Percentiles rank a stretch among this genome's conserved stretches.
phyloP scores from a whole-genome alignment of 2,113 vertebrate species.

The Anarrhichthys ocellatus region DNA sequence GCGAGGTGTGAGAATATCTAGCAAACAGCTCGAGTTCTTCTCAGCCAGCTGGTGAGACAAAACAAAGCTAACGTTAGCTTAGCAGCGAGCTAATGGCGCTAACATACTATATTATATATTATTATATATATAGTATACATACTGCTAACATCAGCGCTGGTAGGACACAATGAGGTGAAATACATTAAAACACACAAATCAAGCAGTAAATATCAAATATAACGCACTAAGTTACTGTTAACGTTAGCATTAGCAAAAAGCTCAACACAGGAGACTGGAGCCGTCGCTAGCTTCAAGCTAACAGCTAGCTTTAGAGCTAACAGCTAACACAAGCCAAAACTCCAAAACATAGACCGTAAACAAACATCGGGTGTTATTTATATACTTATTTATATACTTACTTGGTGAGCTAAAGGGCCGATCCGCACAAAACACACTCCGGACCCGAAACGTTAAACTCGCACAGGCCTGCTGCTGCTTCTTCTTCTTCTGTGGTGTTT shows the following conservation, averaged over 20 bases:
- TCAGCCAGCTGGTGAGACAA: conserved; percentile 51
- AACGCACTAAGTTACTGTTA: background rate
- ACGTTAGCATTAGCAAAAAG: conserved; percentile 56
- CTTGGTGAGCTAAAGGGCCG: conserved; percentile 74
- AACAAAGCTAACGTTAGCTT: conserved; percentile 55
- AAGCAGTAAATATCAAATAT: background rate
- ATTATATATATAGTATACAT: too few species aligned
- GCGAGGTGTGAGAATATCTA: background rate
- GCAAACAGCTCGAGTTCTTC: background rate
- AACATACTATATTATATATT: background rate
- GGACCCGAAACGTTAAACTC: conserved; percentile 49
- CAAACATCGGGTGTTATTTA: too few species aligned
- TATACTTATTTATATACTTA: conserved; percentile 25
- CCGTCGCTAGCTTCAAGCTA: conserved; percentile 50
- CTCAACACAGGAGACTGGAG: background rate
- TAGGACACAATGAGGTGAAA: too few species aligned
- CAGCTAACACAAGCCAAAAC: conserved; percentile 56
- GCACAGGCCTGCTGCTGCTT: background rate
- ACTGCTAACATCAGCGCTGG: background rate
- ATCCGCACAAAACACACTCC: conserved; percentile 53
- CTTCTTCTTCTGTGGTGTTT: too few species aligned
- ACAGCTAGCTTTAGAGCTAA: conserved; percentile 37
- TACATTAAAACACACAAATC: too few species aligned
- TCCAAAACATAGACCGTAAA: too few species aligned
- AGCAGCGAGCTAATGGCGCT: conserved; percentile 25